Evolutionary conservation across 1,140 invertebrate species (phyloP).

Genomic region (Drosophila littoralis): DNA sequence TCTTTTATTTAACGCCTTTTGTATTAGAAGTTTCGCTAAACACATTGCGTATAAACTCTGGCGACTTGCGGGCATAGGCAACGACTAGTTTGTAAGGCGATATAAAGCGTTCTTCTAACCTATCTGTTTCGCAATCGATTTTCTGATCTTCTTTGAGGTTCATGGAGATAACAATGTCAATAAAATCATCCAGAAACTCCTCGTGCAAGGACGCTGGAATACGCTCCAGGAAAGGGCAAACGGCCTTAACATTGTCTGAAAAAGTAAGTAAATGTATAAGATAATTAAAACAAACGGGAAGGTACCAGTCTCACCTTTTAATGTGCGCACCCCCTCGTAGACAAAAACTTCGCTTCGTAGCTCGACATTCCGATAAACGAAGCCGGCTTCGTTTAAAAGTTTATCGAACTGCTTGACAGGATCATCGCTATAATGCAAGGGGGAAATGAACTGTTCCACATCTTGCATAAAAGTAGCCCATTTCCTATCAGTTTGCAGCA

Average conservation of each 20-base stretch:
- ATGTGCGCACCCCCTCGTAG: conserved; percentile 86
- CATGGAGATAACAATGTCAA: conserved; percentile 85
- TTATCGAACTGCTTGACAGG: conserved; percentile 87
- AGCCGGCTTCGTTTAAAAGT: conserved; percentile 88
- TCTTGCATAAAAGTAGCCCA: conserved; percentile 89
- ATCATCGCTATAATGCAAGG: conserved; percentile 87
- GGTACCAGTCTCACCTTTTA: conserved; percentile 47
- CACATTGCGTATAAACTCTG: conserved; percentile 84
- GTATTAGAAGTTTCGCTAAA: conserved; percentile 28
- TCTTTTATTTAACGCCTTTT: conserved; percentile 31
- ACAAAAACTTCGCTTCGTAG: conserved; percentile 87
- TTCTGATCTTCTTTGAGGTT: conserved; percentile 81
- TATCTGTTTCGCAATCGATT: conserved; percentile 26
- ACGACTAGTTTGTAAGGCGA: conserved; percentile 86
- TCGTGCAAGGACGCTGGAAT: conserved; percentile 88
- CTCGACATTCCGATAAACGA: conserved; percentile 88
- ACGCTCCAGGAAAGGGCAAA: conserved; percentile 90
- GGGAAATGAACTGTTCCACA: conserved; percentile 87
- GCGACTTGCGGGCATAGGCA: conserved; percentile 85
- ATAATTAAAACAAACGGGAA: too few species aligned
- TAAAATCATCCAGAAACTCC: conserved; percentile 88
- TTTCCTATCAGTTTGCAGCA: conserved; percentile 86
- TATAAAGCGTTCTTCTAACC: conserved; percentile 68
- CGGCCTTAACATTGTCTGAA: conserved; percentile 88
- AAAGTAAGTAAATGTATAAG: background rate